Evolutionary conservation across 1,140 invertebrate genomes (phyloP), one percentile per base, ranked within the genome.

Genomic region (Chironomus striatipennis): DNA sequence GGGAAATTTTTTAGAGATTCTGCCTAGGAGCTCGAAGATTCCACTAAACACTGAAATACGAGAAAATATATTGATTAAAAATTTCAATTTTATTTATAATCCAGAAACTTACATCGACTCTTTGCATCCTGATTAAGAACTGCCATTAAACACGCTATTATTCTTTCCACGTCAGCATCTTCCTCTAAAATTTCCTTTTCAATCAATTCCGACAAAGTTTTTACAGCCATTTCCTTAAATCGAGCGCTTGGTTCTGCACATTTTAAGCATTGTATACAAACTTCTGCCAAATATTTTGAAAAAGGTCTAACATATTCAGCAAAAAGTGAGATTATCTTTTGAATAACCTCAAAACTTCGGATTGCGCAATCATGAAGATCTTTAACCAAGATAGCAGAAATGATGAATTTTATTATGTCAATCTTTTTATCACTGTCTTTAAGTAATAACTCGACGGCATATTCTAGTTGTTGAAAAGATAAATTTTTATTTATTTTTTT

Each of bases 321-420:
- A 70, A 20, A 17, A 10, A 20, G 18, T 20, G 9, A 8, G 0
- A 10, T 21, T 18, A 70, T 18, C 10, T 70, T 70, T 9, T 70
- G 65, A 20, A 70, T 70, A 8, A 70, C 15, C 18, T 70, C 65
- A 20, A 70, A 18, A 1, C 20, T 18, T 8, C 18, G 20, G 12
- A n/a, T n/a, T 12, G 47, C 47, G 15, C 47, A 1, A 15, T 57
- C 47, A 90, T 78, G 89, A 90, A 79, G 88, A 88, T n/a, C n/a
- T 57, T 57, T 57, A 15, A 10, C n/a, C 5, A n/a, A n/a, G 5
- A 57, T 57, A 5, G 47, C 8, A n/a, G 47, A 12, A 12, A 57
- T 57, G 5, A 57, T 5, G n/a, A 57, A 57, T n/a, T 57, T 57
- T 57, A 15, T 12, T 1, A 57, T 15, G 4, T 57, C 47, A 57